Evolutionary conservation across 2,888 invertebrate genomes (phyloP).

Genomic region (Antheraea yamamai): DNA sequence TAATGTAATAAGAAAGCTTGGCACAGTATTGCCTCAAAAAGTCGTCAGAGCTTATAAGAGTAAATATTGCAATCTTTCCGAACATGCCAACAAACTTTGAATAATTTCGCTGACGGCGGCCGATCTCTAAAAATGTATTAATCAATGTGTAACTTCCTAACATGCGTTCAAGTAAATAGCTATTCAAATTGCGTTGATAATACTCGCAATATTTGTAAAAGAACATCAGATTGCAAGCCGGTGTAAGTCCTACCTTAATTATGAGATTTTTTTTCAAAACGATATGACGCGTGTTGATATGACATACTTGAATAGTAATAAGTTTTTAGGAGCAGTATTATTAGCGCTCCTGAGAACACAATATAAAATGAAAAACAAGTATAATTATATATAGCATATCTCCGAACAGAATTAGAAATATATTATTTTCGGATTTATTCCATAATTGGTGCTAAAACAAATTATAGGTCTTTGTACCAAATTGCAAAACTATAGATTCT

Average conservation of each 20-base stretch:
- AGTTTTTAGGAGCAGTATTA: too few species aligned
- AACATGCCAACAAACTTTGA: constrained; percentile 27
- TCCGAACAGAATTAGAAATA: too few species aligned
- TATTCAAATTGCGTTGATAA: constrained; percentile 33
- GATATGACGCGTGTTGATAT: too few species aligned
- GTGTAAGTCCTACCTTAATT: constrained; percentile 6
- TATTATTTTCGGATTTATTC: too few species aligned
- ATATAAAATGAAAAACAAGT: too few species aligned
- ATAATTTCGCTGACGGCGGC: constrained; percentile 31
- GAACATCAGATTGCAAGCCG: constrained; percentile 22
- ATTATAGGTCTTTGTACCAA: too few species aligned
- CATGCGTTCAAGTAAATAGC: constrained; percentile 29
- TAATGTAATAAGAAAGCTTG: constrained; percentile 41
- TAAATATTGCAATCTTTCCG: constrained; percentile 35
- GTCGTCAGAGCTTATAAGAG: constrained; percentile 34
- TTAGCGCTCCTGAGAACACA: too few species aligned
- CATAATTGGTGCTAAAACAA: too few species aligned
- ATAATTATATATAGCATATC: too few species aligned
- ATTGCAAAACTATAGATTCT: too few species aligned
- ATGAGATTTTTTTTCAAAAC: background rate
- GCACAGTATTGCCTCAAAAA: constrained; percentile 40
- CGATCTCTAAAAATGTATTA: constrained; percentile 32
- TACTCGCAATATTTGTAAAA: constrained; percentile 22
- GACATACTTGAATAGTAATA: too few species aligned
- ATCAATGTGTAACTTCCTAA: constrained; percentile 36